A percentile compares a stretch with the other conserved stretches of the same genome.
phyloP scores from a whole-genome alignment of 2,113 vertebrate genomes.

The Rafetus swinhoei region DNA sequence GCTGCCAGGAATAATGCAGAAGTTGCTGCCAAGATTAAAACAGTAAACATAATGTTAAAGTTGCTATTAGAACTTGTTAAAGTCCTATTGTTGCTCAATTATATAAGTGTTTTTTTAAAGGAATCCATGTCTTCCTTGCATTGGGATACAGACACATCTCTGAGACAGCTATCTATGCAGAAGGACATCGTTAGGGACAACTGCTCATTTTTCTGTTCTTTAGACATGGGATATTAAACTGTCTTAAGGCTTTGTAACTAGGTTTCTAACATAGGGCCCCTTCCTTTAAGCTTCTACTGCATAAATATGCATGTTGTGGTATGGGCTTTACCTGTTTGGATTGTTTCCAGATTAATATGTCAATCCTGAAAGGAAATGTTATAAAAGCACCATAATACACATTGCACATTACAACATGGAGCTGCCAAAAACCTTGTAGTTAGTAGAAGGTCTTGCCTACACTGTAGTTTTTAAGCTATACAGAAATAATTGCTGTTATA shows the following conservation, averaged over 20 bases:
- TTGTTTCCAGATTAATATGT: slow-evolving; percentile 14
- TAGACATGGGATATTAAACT: no score
- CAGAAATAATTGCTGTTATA: not conserved
- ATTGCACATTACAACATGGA: not conserved
- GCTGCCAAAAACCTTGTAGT: not conserved
- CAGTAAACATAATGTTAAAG: not conserved
- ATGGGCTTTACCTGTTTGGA: not conserved
- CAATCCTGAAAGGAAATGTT: slow-evolving; percentile 29
- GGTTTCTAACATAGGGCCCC: not conserved
- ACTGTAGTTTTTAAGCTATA: not conserved
- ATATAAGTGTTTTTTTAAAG: not conserved
- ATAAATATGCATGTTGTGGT: not conserved
- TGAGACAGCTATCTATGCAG: not conserved
- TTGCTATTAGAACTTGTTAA: not conserved
- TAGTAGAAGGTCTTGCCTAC: not conserved
- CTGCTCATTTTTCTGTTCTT: not conserved
- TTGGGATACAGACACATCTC: not conserved
- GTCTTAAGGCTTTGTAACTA: not conserved
- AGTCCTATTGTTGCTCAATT: not conserved
- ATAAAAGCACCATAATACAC: slow-evolving; percentile 9
- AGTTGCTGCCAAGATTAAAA: slow-evolving; percentile 13
- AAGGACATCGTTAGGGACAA: not conserved
- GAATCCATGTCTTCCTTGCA: not conserved
- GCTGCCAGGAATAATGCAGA: not conserved
- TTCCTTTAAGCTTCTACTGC: not conserved